phyloP scores from a whole-genome alignment of 1,140 invertebrate genomes.

The Brachionus sp. region DNA sequence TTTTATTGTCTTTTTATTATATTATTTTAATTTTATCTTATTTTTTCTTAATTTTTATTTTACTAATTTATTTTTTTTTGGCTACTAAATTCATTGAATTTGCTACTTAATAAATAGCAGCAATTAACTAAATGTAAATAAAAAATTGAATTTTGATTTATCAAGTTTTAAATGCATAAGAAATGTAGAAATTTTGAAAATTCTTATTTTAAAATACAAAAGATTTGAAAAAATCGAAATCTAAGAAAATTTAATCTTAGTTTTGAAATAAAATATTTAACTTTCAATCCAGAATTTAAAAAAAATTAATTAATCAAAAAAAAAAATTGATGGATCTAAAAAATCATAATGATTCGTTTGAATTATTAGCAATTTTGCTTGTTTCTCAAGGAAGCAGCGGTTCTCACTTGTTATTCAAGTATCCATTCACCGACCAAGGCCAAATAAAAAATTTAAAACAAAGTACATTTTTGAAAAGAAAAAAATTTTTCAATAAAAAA shows the following conservation, averaged over 20 bases:
- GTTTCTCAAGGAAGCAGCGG: constrained; percentile 25
- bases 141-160: too few species aligned
- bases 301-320: neutral
- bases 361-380: constrained; percentile 2
- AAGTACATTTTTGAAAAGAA: neutral
- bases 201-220: too few species aligned
- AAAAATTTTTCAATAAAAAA: neutral
- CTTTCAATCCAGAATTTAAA: neutral
- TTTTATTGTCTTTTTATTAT: too few species aligned
- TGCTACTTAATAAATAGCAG: too few species aligned
- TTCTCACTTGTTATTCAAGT: constrained; percentile 26
- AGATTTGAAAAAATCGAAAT: neutral
- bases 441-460: constrained; percentile 23
- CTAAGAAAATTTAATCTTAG: neutral
- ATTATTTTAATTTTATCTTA: too few species aligned
- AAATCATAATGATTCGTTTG: constrained; percentile 22
- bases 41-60: too few species aligned
- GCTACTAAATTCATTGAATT: too few species aligned
- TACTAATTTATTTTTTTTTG: too few species aligned
- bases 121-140: too few species aligned
- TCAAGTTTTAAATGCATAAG: too few species aligned
- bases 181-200: too few species aligned
- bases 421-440: constrained; percentile 5
- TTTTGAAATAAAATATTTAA: neutral
- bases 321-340: neutral